Conservation (phyloP, 1,140 invertebrate genomes). For the Ceratina calcarata region DNA sequence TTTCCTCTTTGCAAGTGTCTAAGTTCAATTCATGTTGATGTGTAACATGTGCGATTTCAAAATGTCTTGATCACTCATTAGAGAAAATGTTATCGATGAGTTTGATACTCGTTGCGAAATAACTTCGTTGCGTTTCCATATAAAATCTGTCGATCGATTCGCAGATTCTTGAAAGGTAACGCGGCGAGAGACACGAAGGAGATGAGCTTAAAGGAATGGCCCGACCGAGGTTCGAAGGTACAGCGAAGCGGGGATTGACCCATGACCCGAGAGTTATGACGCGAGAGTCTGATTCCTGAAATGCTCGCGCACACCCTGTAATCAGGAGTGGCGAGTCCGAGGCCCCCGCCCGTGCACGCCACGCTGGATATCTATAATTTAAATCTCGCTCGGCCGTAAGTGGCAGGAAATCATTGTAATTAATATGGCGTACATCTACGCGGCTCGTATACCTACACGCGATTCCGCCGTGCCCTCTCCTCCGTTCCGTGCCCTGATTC, state of each 20-base stretch:
- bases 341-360: conserved; percentile 37
- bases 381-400: conserved; percentile 69
- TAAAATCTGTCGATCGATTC: conserved; percentile 32
- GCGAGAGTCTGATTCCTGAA: conserved; percentile 68
- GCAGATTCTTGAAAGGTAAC: conserved; percentile 28
- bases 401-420: conserved; percentile 72
- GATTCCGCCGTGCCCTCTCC: neutral
- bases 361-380: conserved; percentile 71
- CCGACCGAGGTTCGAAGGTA: neutral
- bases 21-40: too few relatives aligned
- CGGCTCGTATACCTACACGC: conserved; percentile 20
- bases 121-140: too few relatives aligned
- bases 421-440: conserved; percentile 65
- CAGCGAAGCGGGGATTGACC: conserved; percentile 47
- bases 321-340: conserved; percentile 50
- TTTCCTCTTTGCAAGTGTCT: too few relatives aligned
- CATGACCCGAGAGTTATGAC: conserved; percentile 62
- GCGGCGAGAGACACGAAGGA: neutral
- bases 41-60: too few relatives aligned
- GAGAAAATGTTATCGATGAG: too few relatives aligned
- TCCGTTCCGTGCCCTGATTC: neutral
- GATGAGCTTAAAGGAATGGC: neutral
- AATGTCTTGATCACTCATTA: too few relatives aligned
- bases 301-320: conserved; percentile 63
- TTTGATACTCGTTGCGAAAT: too few relatives aligned